Evolutionary conservation across 1,140 invertebrate species (phyloP), one percentile per base, ranked within the genome.

Genomic region (Zaprionus camerounensis): DNA sequence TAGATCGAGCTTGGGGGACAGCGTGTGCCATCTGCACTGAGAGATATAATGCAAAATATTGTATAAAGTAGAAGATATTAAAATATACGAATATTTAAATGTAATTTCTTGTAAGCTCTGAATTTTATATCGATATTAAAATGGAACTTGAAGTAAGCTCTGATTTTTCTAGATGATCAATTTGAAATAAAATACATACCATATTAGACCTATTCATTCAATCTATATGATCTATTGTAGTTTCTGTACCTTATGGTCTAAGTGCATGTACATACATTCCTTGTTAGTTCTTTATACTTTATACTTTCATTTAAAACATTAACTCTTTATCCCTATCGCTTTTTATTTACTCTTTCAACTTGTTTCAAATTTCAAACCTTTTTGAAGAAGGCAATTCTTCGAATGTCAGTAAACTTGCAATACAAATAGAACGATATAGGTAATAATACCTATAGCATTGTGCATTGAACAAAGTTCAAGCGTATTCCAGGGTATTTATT

Each of bases 1-100:
- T 75, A 75, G 72, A 58, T 59, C 36, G 67, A 24, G 34, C 22
- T 31, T 75, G 7, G 51, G 31, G 22, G 38, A 28, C 71, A 70
- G 53, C 67, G 72, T 71, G 67, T 71, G 72, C 71, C 71, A 28
- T 2, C 17, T 64, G 58, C 72, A 75, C 72, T 71, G 36, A 24
- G 12, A 5, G 2, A 75, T 64, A 41, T 2, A 12, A 31, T 31
- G 7, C 9, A 9, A 7, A 31, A 34, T 3, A 11, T 20, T 20
- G 20, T 20, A 2, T 11, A 34, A 34, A 11, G 9, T 24, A 3
- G 9, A 3, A 31, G 31, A 31, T 11, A 34, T 11, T 11, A 1
- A 13, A 38, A 38, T 13, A 5, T 38, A 13, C 13, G 13, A 5
- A 5, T 38, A 38, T 15, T 5, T 38, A 1, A 4, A 13, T 15